A percentile compares a stretch with the other conserved stretches of the same genome.
Conservation (phyloP, 30 jellyfish, hydroid and myxozoan genomes). For the Pseudorhiza aurosa region DNA sequence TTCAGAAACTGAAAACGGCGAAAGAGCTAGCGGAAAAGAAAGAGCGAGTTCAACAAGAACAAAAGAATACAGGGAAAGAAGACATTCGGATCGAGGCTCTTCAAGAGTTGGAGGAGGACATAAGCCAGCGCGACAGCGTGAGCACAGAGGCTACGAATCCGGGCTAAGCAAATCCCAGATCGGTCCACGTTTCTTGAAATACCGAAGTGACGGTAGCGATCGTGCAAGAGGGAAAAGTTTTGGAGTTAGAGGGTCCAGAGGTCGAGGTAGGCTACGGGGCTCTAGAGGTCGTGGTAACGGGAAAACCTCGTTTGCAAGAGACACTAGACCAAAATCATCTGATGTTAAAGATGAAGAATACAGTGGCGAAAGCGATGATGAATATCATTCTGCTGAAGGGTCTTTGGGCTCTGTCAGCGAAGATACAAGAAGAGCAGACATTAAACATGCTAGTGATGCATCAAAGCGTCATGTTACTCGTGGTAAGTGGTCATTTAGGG, state of each 20-base stretch:
- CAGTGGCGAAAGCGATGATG: slow-evolving; percentile 57
- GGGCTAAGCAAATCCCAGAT: slow-evolving; percentile 20
- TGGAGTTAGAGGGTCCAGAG: slow-evolving; percentile 42
- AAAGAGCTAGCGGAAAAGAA: not conserved
- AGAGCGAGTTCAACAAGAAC: not conserved
- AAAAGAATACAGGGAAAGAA: not conserved
- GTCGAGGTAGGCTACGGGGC: slow-evolving; percentile 52
- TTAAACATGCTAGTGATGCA: slow-evolving; percentile 10
- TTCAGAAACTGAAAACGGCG: slow-evolving; percentile 14
- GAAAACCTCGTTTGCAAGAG: slow-evolving; percentile 29
- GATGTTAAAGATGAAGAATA: slow-evolving; percentile 49
- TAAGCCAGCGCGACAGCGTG: slow-evolving; percentile 21
- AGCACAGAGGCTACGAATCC: slow-evolving; percentile 30
- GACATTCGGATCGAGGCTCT: slow-evolving; percentile 9
- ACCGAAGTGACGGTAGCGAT: not conserved
- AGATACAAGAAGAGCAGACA: slow-evolving; percentile 30
- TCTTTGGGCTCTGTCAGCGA: slow-evolving; percentile 47
- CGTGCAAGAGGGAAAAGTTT: slow-evolving; percentile 47
- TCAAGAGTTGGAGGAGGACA: slow-evolving; percentile 33
- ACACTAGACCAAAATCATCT: slow-evolving; percentile 12
- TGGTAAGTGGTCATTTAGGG: slow-evolving; percentile 45
- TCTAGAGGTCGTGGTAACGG: slow-evolving; percentile 56
- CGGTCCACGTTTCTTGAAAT: slow-evolving; percentile 59
- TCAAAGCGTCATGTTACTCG: slow-evolving; percentile 38
- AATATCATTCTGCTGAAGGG: slow-evolving; percentile 62